A percentile compares a stretch with the other conserved stretches of the same genome.
Conservation (phyloP, 2,113 vertebrate species). For the Empidonax alnorum region DNA sequence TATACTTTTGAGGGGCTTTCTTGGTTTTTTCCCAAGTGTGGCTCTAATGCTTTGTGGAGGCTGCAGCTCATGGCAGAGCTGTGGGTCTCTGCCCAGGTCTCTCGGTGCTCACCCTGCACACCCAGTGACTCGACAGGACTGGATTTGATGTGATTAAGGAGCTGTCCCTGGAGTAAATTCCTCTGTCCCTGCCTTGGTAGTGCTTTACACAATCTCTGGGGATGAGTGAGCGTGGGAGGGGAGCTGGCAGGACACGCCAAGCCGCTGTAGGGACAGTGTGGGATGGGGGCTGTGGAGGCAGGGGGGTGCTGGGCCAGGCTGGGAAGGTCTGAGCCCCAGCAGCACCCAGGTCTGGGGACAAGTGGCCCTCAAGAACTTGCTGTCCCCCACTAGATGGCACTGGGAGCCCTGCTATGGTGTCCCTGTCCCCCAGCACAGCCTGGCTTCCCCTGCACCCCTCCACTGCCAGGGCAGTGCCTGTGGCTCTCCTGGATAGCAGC, state of each 20-base stretch:
- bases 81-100: background rate
- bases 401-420: conserved; percentile 34
- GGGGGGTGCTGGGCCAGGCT: background rate
- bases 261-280: background rate
- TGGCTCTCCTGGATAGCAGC: background rate
- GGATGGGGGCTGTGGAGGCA: background rate
- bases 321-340: background rate
- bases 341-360: background rate
- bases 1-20: background rate
- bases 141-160: background rate
- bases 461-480: background rate
- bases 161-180: background rate
- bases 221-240: background rate
- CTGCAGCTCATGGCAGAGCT: background rate
- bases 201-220: background rate
- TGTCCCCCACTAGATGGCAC: conserved; percentile 62
- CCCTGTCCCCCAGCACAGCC: background rate
- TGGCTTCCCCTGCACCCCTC: background rate
- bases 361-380: background rate
- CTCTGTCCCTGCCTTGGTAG: background rate
- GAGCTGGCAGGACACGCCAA: background rate
- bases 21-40: accelerated
- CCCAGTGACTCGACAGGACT: background rate
- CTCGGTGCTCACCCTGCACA: background rate
- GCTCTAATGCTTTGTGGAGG: background rate